phyloP scores from a whole-genome alignment of 2,888 invertebrate genomes.

The Lycophotia porphyrea region DNA sequence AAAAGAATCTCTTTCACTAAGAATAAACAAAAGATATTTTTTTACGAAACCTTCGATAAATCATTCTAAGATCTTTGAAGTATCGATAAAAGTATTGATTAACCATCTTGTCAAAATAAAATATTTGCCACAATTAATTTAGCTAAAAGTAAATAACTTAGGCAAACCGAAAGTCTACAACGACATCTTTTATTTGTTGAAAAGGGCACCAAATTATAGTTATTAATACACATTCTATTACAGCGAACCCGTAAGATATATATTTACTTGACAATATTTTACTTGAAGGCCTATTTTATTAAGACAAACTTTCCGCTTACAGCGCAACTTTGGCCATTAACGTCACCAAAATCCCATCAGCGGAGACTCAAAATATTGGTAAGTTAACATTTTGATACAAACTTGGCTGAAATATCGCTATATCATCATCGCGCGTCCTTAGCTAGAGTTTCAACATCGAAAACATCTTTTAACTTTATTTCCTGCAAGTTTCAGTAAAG shows the following conservation, averaged over 20 bases:
- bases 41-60: neutral
- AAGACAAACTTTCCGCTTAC: conserved; percentile 73
- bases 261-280: conserved; percentile 28
- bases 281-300: conserved; percentile 39
- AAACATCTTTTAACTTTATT: conserved; percentile 70
- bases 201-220: conserved; percentile 19
- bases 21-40: neutral
- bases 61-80: neutral
- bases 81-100: neutral
- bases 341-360: conserved; percentile 75
- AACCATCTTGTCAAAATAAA: conserved; percentile 21
- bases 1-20: neutral
- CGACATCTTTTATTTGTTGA: conserved; percentile 15
- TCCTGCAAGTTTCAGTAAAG: conserved; percentile 68
- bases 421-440: conserved; percentile 72
- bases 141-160: conserved; percentile 23
- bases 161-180: conserved; percentile 6
- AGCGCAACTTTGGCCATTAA: conserved; percentile 77
- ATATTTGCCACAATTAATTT: conserved; percentile 3
- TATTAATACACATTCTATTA: conserved; percentile 13
- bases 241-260: neutral
- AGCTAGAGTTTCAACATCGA: conserved; percentile 59
- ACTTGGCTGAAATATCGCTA: conserved; percentile 72
- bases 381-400: conserved; percentile 73
- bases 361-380: conserved; percentile 74